These are phyloP conservation scores for Pristionchus mayeri DNA, from an alignment of 2,888 invertebrate species.

Conservation along the genomic window DNA sequence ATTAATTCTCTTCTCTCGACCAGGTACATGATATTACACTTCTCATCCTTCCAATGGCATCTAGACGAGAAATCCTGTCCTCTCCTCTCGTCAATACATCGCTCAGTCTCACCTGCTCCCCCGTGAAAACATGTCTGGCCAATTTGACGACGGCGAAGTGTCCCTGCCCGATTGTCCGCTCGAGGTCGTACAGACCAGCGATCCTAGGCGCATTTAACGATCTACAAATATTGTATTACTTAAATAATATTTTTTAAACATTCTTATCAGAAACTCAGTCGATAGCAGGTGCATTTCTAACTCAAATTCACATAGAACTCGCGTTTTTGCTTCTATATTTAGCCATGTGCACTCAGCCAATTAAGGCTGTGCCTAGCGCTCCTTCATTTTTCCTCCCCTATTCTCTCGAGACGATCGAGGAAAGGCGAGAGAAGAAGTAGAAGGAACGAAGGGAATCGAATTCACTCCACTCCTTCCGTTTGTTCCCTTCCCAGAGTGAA, in stretches of 20 bases:
- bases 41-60: no score
- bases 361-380: not conserved
- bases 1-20: not conserved
- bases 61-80: not conserved
- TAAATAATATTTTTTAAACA: no score
- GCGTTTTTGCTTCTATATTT: not conserved
- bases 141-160: conserved; percentile 99
- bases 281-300: no score
- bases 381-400: not conserved
- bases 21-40: not conserved
- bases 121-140: conserved; percentile 97
- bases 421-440: not conserved
- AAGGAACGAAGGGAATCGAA: conserved; percentile 1
- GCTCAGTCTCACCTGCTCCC: conserved; percentile 96
- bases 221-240: not conserved
- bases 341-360: not conserved
- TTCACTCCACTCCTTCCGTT: not conserved
- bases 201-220: conserved; percentile 55
- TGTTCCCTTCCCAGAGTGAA: not conserved
- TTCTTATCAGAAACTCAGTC: no score
- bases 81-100: not conserved
- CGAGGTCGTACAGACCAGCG: conserved; percentile 92
- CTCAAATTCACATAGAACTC: not conserved
- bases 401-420: conserved; percentile 19
- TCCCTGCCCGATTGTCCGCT: conserved; percentile 96